Base-by-base conservation (phyloP, 2,113 vertebrate species). In the Sitta europaea region DNA sequence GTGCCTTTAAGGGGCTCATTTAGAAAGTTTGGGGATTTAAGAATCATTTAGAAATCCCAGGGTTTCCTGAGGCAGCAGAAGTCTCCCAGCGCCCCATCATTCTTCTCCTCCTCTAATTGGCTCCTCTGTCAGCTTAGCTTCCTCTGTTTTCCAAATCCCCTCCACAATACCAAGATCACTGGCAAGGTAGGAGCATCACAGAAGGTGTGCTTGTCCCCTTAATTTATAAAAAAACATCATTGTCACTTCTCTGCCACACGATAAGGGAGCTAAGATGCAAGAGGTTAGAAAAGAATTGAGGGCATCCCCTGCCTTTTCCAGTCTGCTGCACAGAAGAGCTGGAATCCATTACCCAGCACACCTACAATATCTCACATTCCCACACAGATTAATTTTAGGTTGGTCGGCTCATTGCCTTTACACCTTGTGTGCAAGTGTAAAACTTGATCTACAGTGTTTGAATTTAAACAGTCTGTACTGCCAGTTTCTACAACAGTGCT, bases 341-440 rank as follows among this genome's bases (percentile, higher is more conserved):
- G 68, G 86, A 94, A 96, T 80, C 75, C 76, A 86, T 86, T 93
- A 96, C 72, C 92, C 82, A 88, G 90, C 68, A 88, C 79, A 93
- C 88, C 92, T 92, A 90, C 94, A 71, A 67, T 75, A 90, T 94
- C 86, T 92, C 90, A 88, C 88, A 75, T 85, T 96, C 88, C 94
- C 88, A 96, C 94, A 94, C 68, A 92, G 86, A 88, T 95, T 97
- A 96, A 97, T 95, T 97, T 96, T 95, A 83, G 85, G 59, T 71
- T 90, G 90, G 79, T 65, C 8, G 78, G 82, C 75, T 97, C 82
- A 11, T 96, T 95, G 82, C 45, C 86, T 95, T 96, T 95, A 84
- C 93, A 96, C 93, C 92, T 96, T 95, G 93, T 65, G 57, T 93
- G 86, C 75, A 92, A 95, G 90, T 96, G 90, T 93, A 96, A 95